These are phyloP conservation scores for Philhelius pedissequus DNA, from an alignment of 2,888 invertebrate genomes.

Conservation along the genomic window DNA sequence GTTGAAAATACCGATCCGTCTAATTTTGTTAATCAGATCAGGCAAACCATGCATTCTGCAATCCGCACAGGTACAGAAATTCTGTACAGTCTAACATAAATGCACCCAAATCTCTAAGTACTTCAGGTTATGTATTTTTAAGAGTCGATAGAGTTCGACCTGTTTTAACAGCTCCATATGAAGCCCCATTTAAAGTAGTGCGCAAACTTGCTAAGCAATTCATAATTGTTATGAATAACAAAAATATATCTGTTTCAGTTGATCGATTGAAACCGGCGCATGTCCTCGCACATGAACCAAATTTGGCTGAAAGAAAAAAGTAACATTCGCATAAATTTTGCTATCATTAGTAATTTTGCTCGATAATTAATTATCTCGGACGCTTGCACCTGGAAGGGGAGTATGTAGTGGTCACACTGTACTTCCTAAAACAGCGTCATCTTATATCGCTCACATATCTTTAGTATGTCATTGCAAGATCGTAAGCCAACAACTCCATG, in stretches of 20 bases:
- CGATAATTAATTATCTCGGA: background rate
- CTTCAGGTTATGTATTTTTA: slow-evolving; percentile 10
- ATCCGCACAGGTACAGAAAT: background rate
- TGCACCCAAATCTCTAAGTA: slow-evolving; percentile 6
- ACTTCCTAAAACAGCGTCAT: no score
- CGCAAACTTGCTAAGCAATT: slow-evolving; percentile 23
- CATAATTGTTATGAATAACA: background rate
- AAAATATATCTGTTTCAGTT: slow-evolving; percentile 6
- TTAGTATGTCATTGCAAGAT: no score
- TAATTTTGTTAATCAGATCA: background rate
- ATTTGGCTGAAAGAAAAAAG: background rate
- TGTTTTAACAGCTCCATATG: slow-evolving; percentile 22
- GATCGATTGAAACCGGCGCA: slow-evolving; percentile 36
- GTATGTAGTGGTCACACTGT: background rate
- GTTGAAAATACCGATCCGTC: background rate
- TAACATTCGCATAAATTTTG: background rate
- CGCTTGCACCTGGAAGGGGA: background rate
- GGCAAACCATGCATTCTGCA: background rate
- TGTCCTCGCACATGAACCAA: background rate
- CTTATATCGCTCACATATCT: no score
- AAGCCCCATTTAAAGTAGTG: slow-evolving; percentile 33
- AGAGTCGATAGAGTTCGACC: slow-evolving; percentile 21
- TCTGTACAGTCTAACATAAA: background rate
- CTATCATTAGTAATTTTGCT: background rate
- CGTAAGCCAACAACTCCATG: no score